phyloP scores from a whole-genome alignment of 2,888 invertebrate species.

The Diarsia dahlii region DNA sequence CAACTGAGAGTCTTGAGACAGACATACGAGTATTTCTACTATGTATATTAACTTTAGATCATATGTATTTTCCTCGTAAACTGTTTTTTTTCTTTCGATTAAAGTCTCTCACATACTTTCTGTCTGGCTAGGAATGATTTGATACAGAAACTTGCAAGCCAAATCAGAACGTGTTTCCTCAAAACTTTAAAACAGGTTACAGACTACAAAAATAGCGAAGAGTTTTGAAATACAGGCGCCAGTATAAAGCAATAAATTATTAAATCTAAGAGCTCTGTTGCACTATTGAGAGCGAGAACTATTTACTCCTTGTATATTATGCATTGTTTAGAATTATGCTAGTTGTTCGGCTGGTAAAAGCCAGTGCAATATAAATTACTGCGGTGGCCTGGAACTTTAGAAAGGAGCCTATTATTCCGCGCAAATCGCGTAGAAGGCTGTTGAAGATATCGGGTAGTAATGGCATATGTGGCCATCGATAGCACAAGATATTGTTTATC shows the following conservation, averaged over 20 bases:
- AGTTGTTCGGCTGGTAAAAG: conserved; percentile 25
- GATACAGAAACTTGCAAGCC: conserved; percentile 2
- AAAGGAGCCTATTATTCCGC: conserved; percentile 11
- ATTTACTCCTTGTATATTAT: conserved; percentile 40
- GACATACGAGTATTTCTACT: not conserved
- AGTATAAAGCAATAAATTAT: conserved; percentile 49
- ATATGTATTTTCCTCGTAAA: not conserved
- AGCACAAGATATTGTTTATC: not conserved
- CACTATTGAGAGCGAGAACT: conserved; percentile 47
- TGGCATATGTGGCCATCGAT: not conserved
- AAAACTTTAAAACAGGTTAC: conserved; percentile 35
- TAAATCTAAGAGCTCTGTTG: conserved; percentile 28
- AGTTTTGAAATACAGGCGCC: conserved; percentile 54
- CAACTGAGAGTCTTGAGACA: no score
- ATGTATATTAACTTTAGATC: no score
- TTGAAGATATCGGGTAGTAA: not conserved
- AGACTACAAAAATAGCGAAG: conserved; percentile 44
- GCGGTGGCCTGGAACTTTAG: conserved; percentile 17
- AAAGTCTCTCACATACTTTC: not conserved
- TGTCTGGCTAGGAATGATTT: not conserved
- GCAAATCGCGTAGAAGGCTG: conserved; percentile 26
- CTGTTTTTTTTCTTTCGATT: not conserved
- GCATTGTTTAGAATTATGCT: conserved; percentile 38
- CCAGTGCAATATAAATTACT: conserved; percentile 35
- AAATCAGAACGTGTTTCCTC: conserved; percentile 7